Base-by-base conservation (phyloP, 2,888 invertebrate genomes). In the Dynastes tityus region DNA sequence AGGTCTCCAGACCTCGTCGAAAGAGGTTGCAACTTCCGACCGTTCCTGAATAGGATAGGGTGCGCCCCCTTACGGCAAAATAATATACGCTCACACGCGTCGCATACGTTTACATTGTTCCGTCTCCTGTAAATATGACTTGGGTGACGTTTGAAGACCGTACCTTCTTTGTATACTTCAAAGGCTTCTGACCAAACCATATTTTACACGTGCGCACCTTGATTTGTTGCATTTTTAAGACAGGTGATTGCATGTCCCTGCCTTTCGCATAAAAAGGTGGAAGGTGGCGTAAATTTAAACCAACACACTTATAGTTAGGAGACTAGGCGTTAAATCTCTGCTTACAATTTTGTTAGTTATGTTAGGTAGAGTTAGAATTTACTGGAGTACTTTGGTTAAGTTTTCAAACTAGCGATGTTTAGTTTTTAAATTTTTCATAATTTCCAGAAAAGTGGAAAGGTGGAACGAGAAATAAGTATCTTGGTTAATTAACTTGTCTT, bases 11-110 rank as follows among this genome's bases (percentile, higher is more conserved):
- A 63, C 70, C 13, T 70, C 77, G 71, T 61, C 70, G 71, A 77
- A 63, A 70, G 77, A 70, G 77, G 77, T 77, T 71, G 70, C 71
- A 63, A 71, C 77, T 75, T 79, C 68, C 68, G 70, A 68, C 65
- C n/a, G 74, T 37, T 16, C 40, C 16, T 79, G 76, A 68, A 70
- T 63, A 40, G 64, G 70, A 22, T 27, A 61, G 65, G 76, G 73
- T 22, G 77, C 71, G 79, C 79, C 79, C 76, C 74, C 71, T 71
- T 45, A 27, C 73, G 45, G 63, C 73, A 27, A 27, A 74, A 61
- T 78, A 73, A 78, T 73, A 37, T 64, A 63, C 61, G 61, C 61
- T 74, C 61, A 74, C 73, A 27, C 68, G 51, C n/a, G 29, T 8
- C 16, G 73, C 73, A 74, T 40, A 61, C 73, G 73, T 74, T 61